A percentile compares a stretch with the other conserved stretches of the same genome.
Conservation (phyloP, 1,140 invertebrate genomes). For the Heliconius nattereri region DNA sequence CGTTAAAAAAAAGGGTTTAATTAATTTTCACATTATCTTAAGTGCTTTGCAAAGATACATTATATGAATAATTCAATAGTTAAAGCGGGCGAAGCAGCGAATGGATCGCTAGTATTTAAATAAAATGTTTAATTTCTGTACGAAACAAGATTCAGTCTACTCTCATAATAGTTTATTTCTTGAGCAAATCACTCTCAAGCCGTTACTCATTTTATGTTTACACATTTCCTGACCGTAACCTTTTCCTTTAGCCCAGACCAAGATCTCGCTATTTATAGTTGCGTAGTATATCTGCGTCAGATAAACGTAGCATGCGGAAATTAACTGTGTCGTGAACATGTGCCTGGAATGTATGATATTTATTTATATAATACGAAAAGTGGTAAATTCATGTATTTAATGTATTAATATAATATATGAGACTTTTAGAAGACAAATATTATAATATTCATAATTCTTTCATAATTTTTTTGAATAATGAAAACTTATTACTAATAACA, state of each 20-base stretch:
- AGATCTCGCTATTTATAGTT: conserved; percentile 12
- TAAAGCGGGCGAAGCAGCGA: too few species aligned
- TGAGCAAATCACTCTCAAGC: conserved; percentile 20
- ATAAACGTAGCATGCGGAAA: conserved; percentile 2
- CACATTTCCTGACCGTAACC: conserved; percentile 29
- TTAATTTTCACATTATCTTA: too few species aligned
- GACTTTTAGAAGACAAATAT: too few species aligned
- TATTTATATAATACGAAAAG: not conserved
- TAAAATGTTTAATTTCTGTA: not conserved
- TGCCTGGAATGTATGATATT: not conserved
- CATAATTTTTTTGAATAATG: too few species aligned
- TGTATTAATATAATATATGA: not conserved
- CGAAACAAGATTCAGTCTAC: not conserved
- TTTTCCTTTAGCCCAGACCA: conserved; percentile 21
- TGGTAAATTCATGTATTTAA: not conserved
- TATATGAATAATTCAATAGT: too few species aligned
- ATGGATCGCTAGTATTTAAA: too few species aligned
- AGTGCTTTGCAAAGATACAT: too few species aligned
- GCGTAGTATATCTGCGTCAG: conserved; percentile 13
- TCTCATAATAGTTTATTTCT: conserved; percentile 18
- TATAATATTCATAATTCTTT: too few species aligned
- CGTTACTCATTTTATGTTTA: conserved; percentile 26
- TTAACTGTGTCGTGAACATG: not conserved
- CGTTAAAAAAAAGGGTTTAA: too few species aligned
- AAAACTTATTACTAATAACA: too few species aligned